Evolutionary conservation across 2,113 vertebrate species (phyloP).

Genomic region (Egretta garzetta): DNA sequence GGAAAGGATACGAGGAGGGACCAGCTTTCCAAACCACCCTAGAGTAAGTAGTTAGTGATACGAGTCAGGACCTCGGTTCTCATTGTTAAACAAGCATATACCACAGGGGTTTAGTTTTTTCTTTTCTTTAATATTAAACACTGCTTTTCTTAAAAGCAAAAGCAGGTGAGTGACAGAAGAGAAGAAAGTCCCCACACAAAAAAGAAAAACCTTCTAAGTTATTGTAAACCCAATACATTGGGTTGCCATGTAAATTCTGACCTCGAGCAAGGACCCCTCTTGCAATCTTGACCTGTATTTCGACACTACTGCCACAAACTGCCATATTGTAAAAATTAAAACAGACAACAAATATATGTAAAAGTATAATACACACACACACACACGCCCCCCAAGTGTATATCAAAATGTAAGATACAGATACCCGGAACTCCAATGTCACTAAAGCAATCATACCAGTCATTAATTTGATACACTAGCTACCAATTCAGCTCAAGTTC

Average conservation of each 20-base stretch:
- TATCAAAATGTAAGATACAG: background rate
- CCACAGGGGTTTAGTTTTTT: background rate
- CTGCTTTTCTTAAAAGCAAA: background rate
- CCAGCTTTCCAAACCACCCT: background rate
- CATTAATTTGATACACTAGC: background rate
- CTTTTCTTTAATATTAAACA: background rate
- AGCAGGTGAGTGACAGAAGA: background rate
- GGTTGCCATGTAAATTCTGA: background rate
- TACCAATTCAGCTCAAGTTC: background rate
- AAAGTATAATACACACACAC: background rate
- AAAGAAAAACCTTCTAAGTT: background rate
- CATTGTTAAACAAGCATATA: background rate
- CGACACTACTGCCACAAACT: background rate
- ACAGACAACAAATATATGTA: background rate
- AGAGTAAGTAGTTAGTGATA: background rate
- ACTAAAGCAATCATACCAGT: background rate
- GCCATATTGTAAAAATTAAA: background rate
- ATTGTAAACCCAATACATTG: background rate
- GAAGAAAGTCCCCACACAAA: background rate
- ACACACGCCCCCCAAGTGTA: background rate
- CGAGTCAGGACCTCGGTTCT: background rate
- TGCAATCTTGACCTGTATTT: background rate
- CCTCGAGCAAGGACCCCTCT: background rate
- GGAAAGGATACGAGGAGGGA: background rate
- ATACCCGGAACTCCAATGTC: background rate